Evolutionary conservation across 2,888 invertebrate species (phyloP).

Genomic region (Cerastis rubricosa): DNA sequence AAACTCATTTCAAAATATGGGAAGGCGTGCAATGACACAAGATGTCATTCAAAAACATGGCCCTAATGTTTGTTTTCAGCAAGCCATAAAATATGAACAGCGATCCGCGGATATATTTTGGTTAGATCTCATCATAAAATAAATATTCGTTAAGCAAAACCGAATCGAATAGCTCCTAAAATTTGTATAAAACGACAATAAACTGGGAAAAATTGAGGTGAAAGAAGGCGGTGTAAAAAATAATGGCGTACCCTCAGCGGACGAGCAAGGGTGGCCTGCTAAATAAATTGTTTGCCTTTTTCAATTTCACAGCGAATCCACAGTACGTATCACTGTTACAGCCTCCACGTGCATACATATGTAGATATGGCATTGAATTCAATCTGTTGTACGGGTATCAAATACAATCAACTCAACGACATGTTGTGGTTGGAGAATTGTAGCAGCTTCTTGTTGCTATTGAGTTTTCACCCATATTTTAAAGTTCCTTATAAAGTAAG

Average conservation of each 20-base stretch:
- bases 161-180: slow-evolving; percentile 77
- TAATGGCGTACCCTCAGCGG: slow-evolving; percentile 83
- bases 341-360: slow-evolving; percentile 54
- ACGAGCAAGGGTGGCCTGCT: slow-evolving; percentile 78
- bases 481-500: neutral
- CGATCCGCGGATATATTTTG: slow-evolving; percentile 45
- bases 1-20: slow-evolving; percentile 35
- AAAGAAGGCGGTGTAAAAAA: slow-evolving; percentile 86
- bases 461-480: slow-evolving; percentile 7
- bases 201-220: slow-evolving; percentile 84
- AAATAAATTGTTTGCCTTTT: slow-evolving; percentile 88
- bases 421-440: slow-evolving; percentile 43
- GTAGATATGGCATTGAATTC: slow-evolving; percentile 53
- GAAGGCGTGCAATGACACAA: slow-evolving; percentile 24
- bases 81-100: slow-evolving; percentile 51
- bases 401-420: slow-evolving; percentile 59
- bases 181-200: slow-evolving; percentile 87
- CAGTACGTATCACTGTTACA: slow-evolving; percentile 64
- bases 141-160: slow-evolving; percentile 73
- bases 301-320: slow-evolving; percentile 79
- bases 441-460: slow-evolving; percentile 26
- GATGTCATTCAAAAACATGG: slow-evolving; percentile 36
- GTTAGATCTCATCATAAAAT: slow-evolving; percentile 67
- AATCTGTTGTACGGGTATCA: slow-evolving; percentile 54
- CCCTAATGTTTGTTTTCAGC: slow-evolving; percentile 35